phyloP scores from a whole-genome alignment of 2,113 vertebrate genomes.

The Perccottus glenii region DNA sequence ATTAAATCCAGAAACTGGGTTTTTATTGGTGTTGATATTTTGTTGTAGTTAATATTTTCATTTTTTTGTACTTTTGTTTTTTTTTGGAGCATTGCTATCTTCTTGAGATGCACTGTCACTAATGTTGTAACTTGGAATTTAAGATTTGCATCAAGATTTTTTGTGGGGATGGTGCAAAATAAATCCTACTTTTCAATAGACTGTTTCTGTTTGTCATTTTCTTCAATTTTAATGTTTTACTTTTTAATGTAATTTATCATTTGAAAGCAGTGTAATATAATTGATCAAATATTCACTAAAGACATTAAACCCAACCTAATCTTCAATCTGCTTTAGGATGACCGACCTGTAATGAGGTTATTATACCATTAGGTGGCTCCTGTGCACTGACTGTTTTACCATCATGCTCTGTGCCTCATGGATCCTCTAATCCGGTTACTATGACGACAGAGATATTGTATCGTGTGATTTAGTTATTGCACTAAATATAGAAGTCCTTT shows the following conservation, averaged over 20 bases:
- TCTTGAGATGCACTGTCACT: conserved; percentile 70
- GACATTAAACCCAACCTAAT: too few relatives aligned
- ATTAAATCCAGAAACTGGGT: conserved; percentile 43
- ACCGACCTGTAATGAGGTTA: conserved; percentile 35
- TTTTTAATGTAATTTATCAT: neutral
- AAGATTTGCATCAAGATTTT: conserved; percentile 58
- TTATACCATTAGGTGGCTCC: conserved; percentile 44
- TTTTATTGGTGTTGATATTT: conserved; percentile 62
- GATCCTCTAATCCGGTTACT: neutral
- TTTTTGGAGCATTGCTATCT: conserved; percentile 55
- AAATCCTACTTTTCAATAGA: conserved; percentile 67
- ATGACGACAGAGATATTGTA: neutral
- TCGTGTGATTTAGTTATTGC: neutral
- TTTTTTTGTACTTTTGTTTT: conserved; percentile 52
- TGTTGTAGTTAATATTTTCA: conserved; percentile 48
- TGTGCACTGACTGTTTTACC: conserved; percentile 8
- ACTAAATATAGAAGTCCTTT: too few relatives aligned
- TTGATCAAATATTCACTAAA: too few relatives aligned
- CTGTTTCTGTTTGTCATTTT: neutral
- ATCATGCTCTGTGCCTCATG: neutral
- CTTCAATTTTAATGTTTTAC: neutral
- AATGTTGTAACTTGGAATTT: conserved; percentile 66
- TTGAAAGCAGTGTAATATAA: too few relatives aligned
- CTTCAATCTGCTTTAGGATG: too few relatives aligned
- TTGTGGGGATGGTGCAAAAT: conserved; percentile 66